Percentiles rank a stretch among this genome's conserved stretches.
Conservation (phyloP, 1,140 invertebrate genomes). For the Argopecten irradians region DNA sequence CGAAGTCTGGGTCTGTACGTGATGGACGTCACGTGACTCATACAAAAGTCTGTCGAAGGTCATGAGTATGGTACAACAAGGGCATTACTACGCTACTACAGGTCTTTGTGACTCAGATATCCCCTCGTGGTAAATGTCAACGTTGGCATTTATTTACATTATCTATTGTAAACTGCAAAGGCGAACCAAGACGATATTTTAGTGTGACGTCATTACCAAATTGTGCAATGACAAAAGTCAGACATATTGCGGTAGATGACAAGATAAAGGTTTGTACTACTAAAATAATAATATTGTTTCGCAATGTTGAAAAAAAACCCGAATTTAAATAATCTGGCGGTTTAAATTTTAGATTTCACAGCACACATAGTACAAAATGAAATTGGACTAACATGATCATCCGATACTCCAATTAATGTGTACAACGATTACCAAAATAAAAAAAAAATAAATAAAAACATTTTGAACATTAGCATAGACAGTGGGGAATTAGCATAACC, state of each 20-base stretch:
- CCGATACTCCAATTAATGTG: not conserved
- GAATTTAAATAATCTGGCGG: too few species aligned
- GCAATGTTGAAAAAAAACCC: too few species aligned
- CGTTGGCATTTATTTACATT: not conserved
- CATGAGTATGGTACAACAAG: not conserved
- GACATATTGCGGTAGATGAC: too few species aligned
- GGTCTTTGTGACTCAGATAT: not conserved
- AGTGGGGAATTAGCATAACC: too few species aligned
- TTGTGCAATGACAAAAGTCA: too few species aligned
- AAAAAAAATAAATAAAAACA: too few species aligned
- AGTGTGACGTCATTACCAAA: not conserved
- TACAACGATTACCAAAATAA: not conserved
- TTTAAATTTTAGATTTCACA: too few species aligned
- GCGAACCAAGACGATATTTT: not conserved
- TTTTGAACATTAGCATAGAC: too few species aligned
- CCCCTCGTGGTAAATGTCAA: not conserved
- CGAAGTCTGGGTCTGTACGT: not conserved
- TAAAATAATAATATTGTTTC: too few species aligned
- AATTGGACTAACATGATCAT: not conserved
- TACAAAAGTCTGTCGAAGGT: not conserved
- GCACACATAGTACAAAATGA: too few species aligned
- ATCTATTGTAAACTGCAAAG: not conserved
- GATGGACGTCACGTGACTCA: slow-evolving; percentile 10
- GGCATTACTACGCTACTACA: slow-evolving; percentile 8
- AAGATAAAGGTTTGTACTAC: too few species aligned